Evolutionary conservation across 2,888 invertebrate genomes (phyloP).

Genomic region (Amiota communis): DNA sequence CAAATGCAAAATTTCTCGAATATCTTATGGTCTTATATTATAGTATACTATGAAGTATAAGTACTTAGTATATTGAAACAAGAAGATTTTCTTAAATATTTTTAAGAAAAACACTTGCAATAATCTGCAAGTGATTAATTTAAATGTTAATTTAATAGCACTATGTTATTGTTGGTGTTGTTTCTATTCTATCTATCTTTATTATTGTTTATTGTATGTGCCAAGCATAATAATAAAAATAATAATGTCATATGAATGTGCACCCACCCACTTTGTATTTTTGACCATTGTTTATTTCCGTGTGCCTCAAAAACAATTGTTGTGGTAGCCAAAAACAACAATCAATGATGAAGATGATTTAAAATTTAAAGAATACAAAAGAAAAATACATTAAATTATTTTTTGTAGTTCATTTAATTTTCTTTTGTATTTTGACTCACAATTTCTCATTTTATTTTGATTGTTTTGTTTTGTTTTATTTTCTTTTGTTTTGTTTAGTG

Average conservation of each 20-base stretch:
- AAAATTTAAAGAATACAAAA: constrained; percentile 29
- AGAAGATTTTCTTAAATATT: neutral
- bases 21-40: neutral
- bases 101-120: constrained; percentile 36
- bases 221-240: constrained; percentile 11
- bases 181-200: no score
- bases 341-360: no score
- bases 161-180: neutral
- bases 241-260: constrained; percentile 4
- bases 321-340: no score
- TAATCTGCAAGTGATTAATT: constrained; percentile 60
- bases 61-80: no score
- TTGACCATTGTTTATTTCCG: neutral
- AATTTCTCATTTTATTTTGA: neutral
- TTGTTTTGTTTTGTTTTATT: no score
- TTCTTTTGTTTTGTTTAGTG: constrained; percentile 46
- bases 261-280: constrained; percentile 6
- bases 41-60: no score
- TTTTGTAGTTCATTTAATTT: constrained; percentile 43
- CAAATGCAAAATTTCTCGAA: neutral
- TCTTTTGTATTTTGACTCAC: neutral
- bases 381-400: constrained; percentile 54
- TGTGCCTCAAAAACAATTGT: neutral
- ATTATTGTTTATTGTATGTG: constrained; percentile 17
- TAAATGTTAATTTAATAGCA: constrained; percentile 38